Percentiles rank a stretch among this genome's conserved stretches.
Conservation (phyloP, 2,113 vertebrate species). For the Cheirogaleus medius region DNA sequence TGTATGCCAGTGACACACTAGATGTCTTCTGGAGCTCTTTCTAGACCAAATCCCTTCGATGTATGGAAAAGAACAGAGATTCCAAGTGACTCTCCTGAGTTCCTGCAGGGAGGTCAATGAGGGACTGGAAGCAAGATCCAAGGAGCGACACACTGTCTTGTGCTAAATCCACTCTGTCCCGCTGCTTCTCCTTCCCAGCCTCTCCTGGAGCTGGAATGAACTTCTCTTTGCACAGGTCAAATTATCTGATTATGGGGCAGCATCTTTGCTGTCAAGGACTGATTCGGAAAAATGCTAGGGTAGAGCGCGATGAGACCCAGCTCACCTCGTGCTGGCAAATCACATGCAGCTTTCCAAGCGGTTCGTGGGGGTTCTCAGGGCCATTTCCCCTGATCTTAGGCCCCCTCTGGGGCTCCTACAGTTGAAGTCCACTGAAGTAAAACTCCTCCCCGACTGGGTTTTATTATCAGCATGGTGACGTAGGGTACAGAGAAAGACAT, state of each 20-base stretch:
- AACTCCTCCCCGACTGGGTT: not conserved
- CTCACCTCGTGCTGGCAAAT: no score
- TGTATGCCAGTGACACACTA: no score
- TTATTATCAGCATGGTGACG: not conserved
- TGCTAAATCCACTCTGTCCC: not conserved
- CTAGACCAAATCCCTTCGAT: not conserved
- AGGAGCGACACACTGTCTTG: accelerated
- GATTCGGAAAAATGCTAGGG: not conserved
- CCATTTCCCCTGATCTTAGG: not conserved
- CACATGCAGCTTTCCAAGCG: not conserved
- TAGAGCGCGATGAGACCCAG: accelerated
- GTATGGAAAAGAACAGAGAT: not conserved
- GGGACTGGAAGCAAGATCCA: not conserved
- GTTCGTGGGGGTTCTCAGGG: not conserved
- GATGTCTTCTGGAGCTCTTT: not conserved
- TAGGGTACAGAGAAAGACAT: not conserved
- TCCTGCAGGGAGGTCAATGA: not conserved
- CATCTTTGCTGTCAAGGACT: not conserved
- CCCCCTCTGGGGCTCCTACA: not conserved
- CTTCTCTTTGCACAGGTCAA: not conserved
- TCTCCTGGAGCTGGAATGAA: not conserved
- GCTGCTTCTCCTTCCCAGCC: not conserved
- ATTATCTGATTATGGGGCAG: not conserved
- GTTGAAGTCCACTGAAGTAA: not conserved
- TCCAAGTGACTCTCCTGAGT: not conserved